Evolutionary conservation across 1,140 invertebrate genomes (phyloP).

Genomic region (Tribolium madens): DNA sequence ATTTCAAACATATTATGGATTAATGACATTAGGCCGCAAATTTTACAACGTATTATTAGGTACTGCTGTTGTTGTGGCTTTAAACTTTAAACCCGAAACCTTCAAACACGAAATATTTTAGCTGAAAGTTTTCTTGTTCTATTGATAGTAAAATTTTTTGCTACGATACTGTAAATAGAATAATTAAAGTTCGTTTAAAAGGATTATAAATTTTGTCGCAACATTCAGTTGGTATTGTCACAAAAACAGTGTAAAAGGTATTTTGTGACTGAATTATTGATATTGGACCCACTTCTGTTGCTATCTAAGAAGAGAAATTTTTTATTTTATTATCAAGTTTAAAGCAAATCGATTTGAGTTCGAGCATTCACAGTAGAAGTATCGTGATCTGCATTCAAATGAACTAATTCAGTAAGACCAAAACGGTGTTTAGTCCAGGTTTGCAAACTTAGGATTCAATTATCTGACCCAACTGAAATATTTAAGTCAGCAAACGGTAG

Average conservation of each 20-base stretch:
- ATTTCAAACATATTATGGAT: neutral
- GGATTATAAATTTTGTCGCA: conserved; percentile 18
- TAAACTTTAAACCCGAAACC: neutral
- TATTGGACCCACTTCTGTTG: neutral
- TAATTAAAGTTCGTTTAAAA: conserved; percentile 25
- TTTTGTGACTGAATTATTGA: neutral
- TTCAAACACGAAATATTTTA: neutral
- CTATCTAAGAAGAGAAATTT: neutral
- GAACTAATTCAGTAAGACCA: conserved; percentile 21
- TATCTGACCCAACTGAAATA: conserved; percentile 12
- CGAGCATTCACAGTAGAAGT: neutral
- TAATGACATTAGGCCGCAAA: neutral
- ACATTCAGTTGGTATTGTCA: neutral
- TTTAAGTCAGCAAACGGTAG: conserved; percentile 16
- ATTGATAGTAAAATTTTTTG: neutral
- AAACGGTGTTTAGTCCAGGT: neutral
- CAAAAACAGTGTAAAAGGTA: neutral
- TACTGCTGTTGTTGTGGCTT: neutral
- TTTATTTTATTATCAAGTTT: neutral
- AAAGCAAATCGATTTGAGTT: conserved; percentile 5
- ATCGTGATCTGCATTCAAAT: conserved; percentile 36
- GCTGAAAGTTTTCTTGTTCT: neutral
- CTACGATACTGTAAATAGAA: neutral
- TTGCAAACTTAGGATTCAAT: conserved; percentile 23
- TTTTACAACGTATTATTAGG: neutral